Conservation (phyloP, 2,797 vertebrate genomes). For the Melanotaenia nigrans region DNA sequence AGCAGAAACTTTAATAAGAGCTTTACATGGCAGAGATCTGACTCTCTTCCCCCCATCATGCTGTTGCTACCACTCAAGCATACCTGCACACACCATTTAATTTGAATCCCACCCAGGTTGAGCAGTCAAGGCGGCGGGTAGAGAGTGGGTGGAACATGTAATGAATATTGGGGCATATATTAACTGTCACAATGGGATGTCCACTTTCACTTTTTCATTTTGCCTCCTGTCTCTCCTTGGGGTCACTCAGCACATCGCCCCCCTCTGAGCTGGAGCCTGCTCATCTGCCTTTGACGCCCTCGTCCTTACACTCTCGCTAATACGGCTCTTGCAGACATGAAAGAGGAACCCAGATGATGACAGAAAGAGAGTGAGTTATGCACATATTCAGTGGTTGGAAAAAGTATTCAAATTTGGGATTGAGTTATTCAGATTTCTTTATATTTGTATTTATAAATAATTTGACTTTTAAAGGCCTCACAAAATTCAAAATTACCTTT, state of each 20-base stretch:
- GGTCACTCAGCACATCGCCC: conserved; percentile 41
- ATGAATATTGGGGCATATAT: conserved; percentile 68
- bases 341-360: neutral
- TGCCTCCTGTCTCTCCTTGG: conserved; percentile 33
- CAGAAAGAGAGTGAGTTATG: neutral
- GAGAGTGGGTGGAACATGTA: conserved; percentile 47
- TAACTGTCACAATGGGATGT: conserved; percentile 65
- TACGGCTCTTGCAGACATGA: conserved; percentile 2
- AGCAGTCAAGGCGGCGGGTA: conserved; percentile 40
- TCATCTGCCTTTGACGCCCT: conserved; percentile 24
- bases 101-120: conserved; percentile 64
- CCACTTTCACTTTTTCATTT: conserved; percentile 54
- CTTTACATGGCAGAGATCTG: conserved; percentile 58
- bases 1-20: conserved; percentile 69
- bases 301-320: conserved; percentile 9
- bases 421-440: neutral
- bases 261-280: conserved; percentile 35
- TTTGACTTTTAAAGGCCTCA: neutral
- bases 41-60: conserved; percentile 33
- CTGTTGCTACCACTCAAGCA: conserved; percentile 44
- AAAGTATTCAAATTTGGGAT: neutral
- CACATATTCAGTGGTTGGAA: neutral
- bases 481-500: neutral
- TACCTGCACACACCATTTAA: conserved; percentile 64
- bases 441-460: neutral